Conservation (phyloP, 2,797 vertebrate species). For the Antrozous pallidus region DNA sequence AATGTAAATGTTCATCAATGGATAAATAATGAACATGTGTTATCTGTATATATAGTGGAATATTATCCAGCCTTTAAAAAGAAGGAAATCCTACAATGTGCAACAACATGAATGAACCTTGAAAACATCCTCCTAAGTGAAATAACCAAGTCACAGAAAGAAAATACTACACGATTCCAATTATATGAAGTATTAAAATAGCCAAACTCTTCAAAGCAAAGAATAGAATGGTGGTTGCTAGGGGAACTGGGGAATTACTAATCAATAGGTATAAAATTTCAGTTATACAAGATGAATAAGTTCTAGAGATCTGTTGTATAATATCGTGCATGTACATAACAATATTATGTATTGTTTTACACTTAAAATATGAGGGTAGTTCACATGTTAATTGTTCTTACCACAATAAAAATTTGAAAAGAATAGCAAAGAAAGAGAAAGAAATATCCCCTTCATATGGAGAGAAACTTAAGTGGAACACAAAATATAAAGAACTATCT, state of each 20-base stretch:
- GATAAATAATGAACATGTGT: background rate
- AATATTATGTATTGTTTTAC: background rate
- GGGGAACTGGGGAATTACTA: background rate
- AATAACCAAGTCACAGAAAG: background rate
- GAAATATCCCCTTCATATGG: background rate
- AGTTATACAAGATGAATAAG: background rate
- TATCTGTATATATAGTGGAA: background rate
- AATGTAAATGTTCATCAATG: background rate
- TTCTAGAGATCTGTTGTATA: background rate
- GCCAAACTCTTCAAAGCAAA: background rate
- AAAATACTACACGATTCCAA: background rate
- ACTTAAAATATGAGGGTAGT: background rate
- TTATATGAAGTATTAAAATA: background rate
- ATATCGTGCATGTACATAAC: background rate
- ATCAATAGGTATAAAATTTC: background rate
- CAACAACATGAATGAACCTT: background rate
- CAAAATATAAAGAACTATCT: background rate
- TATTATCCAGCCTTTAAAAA: background rate
- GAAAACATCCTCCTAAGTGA: background rate
- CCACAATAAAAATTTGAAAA: background rate
- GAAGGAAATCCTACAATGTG: background rate
- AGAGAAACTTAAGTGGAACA: background rate
- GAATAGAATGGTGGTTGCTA: background rate
- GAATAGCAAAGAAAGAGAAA: background rate
- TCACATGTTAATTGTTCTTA: background rate